phyloP scores from a whole-genome alignment of 2,888 invertebrate genomes.

The Agrochola circellaris region DNA sequence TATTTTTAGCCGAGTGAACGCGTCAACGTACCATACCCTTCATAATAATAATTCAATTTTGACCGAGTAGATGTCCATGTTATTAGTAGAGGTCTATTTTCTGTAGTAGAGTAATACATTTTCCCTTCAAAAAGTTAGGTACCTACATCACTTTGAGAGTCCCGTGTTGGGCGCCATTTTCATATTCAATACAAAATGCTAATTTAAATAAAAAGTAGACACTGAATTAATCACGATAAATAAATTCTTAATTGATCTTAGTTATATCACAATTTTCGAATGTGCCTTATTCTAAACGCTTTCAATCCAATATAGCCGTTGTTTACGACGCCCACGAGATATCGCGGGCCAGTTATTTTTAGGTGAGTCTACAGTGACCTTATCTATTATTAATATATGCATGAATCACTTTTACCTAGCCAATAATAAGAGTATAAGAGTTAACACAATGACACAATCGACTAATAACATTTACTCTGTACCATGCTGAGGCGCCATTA shows the following conservation, averaged over 20 bases:
- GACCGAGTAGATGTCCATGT: not conserved
- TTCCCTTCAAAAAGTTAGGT: not conserved
- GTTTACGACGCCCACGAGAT: constrained; percentile 35
- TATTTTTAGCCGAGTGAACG: constrained; percentile 42
- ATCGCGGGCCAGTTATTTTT: constrained; percentile 22
- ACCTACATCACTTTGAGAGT: not conserved
- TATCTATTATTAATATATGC: constrained; percentile 3
- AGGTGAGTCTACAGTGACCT: not conserved
- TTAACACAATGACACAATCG: not conserved
- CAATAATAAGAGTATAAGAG: no score
- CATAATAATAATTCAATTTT: constrained; percentile 17
- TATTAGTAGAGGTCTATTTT: not conserved
- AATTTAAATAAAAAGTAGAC: not conserved
- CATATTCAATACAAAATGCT: not conserved
- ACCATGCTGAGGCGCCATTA: constrained; percentile 39
- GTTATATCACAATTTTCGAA: not conserved
- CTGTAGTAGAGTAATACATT: not conserved
- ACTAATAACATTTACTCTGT: not conserved
- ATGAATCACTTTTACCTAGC: not conserved
- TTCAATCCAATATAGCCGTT: not conserved
- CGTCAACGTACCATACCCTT: not conserved
- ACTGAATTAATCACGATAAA: not conserved
- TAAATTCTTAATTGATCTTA: not conserved
- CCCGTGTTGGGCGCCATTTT: constrained; percentile 25
- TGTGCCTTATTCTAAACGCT: not conserved